Base-by-base conservation (phyloP, 2,113 vertebrate species). In the Crotalus horridus region DNA sequence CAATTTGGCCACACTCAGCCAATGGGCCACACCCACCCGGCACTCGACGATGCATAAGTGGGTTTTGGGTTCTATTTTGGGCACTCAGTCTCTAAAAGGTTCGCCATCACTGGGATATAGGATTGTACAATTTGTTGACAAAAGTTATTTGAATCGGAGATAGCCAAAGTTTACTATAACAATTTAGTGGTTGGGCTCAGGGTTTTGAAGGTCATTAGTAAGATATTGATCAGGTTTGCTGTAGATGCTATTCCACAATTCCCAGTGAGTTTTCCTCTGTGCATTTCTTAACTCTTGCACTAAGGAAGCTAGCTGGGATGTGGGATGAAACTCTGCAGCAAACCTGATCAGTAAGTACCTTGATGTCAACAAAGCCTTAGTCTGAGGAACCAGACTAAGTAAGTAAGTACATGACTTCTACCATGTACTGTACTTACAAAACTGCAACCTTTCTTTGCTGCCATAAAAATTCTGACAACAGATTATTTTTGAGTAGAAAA, bases 401-500 rank as follows among this genome's bases (percentile, higher is more conserved):
- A 21, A 81, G 15, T 81, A 81, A 39, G 33, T 43, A 43, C 33
- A 81, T 85, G 92, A 54, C 17, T 89, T 46, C 24, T 39, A 81
- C 4, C 51, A 23, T 10, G 48, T 10, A 51, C 48, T 51, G 48
- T 51, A 51, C 48, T 51, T 51, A 51, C 46, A 87, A n/a, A 91
- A n/a, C 20, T 24, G 6, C 17, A 91, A 17, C n/a, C n/a, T 24
- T 39, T 54, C n/a, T 51, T 55, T n/a, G 61, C 87, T 85, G 33
- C 61, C 92, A 24, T 33, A 59, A 7, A 61, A 69, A 91, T 7
- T 33, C 6, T 90, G 39, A 93, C 33, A 21, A 94, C n/a, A 93
- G 92, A 88, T 61, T 29, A 11, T 91, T 91, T 55, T 39, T 89
- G 64, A 87, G n/a, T 87, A 74, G 46, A 56, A 90, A 51, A 88